Conservation (phyloP, 2,888 invertebrate genomes). For the Drosophila melanosoma region DNA sequence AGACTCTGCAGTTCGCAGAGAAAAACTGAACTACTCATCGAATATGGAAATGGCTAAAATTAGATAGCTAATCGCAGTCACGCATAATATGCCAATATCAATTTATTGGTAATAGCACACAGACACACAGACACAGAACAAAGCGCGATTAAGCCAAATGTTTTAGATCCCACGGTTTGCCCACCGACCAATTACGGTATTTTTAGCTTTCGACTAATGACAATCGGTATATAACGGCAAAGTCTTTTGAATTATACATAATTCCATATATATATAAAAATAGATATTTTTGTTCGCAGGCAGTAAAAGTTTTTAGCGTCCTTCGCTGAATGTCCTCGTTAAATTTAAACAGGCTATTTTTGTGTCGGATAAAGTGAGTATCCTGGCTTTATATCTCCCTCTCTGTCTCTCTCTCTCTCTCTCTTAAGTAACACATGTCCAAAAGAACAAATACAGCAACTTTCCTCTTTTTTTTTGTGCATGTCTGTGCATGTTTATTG, state of each 20-base stretch:
- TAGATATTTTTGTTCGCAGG: slow-evolving; percentile 30
- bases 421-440: background rate
- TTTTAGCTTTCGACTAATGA: slow-evolving; percentile 31
- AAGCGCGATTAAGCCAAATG: slow-evolving; percentile 19
- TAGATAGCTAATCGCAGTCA: background rate
- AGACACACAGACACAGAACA: background rate
- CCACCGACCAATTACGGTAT: slow-evolving; percentile 19
- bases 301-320: slow-evolving; percentile 52
- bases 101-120: slow-evolving; percentile 1
- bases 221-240: slow-evolving; percentile 3
- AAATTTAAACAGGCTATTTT: slow-evolving; percentile 61
- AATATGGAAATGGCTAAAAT: background rate
- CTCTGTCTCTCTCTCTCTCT: background rate
- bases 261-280: slow-evolving; percentile 32
- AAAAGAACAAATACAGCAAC: slow-evolving; percentile 6
- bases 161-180: slow-evolving; percentile 1
- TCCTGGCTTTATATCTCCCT: background rate
- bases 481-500: slow-evolving; percentile 24
- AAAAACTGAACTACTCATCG: background rate
- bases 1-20: background rate
- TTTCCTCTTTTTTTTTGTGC: slow-evolving; percentile 8
- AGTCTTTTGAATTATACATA: slow-evolving; percentile 68
- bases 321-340: slow-evolving; percentile 20
- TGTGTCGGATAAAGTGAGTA: slow-evolving; percentile 6
- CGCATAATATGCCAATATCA: background rate